These are phyloP conservation scores for Pristis pectinata DNA, from an alignment of 2,797 vertebrate genomes.

Conservation along the genomic window DNA sequence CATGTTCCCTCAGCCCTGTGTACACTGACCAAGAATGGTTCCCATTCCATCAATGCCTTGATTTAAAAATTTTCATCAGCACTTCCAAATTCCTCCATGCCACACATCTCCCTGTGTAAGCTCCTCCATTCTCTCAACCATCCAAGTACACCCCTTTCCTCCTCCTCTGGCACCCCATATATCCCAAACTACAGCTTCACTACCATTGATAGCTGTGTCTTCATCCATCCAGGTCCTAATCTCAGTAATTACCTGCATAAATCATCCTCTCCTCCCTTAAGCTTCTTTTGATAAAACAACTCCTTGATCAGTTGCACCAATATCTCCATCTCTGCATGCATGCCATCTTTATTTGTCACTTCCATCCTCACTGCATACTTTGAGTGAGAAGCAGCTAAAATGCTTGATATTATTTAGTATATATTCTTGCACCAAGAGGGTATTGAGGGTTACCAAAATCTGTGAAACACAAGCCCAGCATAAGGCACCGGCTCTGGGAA, in stretches of 20 bases:
- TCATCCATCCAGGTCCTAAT: neutral
- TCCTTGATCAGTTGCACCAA: neutral
- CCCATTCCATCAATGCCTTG: neutral
- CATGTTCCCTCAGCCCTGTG: neutral
- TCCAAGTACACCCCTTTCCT: neutral
- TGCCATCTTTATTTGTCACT: neutral
- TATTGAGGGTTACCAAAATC: neutral
- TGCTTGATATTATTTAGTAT: no score
- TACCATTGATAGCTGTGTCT: neutral
- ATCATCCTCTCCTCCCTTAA: neutral
- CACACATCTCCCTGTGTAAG: neutral
- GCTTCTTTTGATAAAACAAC: no score
- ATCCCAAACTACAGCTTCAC: neutral
- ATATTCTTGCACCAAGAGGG: no score
- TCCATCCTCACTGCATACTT: neutral
- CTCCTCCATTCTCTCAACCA: neutral
- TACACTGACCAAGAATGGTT: no score
- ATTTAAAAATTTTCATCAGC: neutral
- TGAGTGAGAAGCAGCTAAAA: neutral
- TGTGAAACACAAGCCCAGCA: neutral
- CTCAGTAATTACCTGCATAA: neutral
- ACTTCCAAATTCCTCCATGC: neutral
- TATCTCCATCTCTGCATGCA: neutral
- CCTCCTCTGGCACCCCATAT: neutral
- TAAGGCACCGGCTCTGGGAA: neutral